These are phyloP conservation scores for Epinotia nisella DNA, from an alignment of 2,888 invertebrate species.

Conservation along the genomic window DNA sequence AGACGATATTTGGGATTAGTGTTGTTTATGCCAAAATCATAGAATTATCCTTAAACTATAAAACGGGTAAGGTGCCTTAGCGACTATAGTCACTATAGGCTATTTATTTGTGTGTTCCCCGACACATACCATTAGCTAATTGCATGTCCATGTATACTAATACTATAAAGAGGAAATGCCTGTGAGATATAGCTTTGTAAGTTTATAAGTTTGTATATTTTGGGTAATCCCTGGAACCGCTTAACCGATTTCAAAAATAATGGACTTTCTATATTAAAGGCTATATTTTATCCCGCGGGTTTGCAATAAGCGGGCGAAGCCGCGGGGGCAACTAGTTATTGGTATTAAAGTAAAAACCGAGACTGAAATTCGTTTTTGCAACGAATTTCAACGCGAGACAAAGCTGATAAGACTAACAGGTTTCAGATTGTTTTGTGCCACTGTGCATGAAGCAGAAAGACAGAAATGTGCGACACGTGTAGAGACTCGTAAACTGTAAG, in stretches of 20 bases:
- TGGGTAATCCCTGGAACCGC: too few species aligned
- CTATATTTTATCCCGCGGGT: too few species aligned
- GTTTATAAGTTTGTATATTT: too few species aligned
- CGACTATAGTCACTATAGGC: not conserved
- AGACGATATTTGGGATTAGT: constrained; percentile 10
- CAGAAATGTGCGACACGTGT: not conserved
- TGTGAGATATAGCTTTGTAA: too few species aligned
- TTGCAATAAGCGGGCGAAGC: too few species aligned
- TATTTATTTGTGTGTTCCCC: not conserved
- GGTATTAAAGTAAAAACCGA: constrained; percentile 1
- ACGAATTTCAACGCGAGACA: constrained; percentile 10
- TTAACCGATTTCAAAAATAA: too few species aligned
- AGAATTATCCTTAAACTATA: constrained; percentile 18
- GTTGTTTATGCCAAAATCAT: constrained; percentile 35
- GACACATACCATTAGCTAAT: too few species aligned
- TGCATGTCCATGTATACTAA: too few species aligned
- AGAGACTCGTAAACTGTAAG: constrained; percentile 3
- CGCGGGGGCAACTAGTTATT: not conserved
- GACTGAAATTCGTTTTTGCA: not conserved
- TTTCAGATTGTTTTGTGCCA: constrained; percentile 30
- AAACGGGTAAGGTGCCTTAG: constrained; percentile 11
- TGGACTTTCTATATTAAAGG: too few species aligned
- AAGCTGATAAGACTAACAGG: constrained; percentile 25
- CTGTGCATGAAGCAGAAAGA: constrained; percentile 24
- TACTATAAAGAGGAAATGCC: too few species aligned